phyloP scores from a whole-genome alignment of 2,113 vertebrate species.

The Gracilinanus agilis region DNA sequence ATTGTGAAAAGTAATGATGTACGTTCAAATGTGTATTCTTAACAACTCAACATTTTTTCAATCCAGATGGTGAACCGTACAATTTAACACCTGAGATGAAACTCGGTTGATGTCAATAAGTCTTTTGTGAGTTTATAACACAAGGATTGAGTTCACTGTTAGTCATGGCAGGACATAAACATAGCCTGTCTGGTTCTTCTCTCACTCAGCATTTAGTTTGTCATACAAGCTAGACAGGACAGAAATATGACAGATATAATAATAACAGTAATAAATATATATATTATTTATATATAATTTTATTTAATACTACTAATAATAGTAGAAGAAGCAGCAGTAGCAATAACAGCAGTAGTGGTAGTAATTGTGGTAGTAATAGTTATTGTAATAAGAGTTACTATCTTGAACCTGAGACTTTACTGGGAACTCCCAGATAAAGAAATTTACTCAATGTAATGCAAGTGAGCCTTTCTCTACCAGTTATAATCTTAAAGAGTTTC shows the following conservation, averaged over 20 bases:
- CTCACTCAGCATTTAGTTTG: neutral
- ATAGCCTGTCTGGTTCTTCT: neutral
- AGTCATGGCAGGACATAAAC: neutral
- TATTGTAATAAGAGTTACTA: neutral
- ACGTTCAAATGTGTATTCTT: neutral
- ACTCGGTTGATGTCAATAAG: neutral
- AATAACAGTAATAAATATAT: too few species aligned
- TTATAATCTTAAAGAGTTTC: neutral
- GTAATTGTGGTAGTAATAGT: neutral
- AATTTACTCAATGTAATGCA: neutral
- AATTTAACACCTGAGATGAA: neutral
- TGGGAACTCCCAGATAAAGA: neutral
- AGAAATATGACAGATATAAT: neutral
- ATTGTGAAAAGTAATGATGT: conserved; percentile 29
- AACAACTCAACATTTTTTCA: neutral
- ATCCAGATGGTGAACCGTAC: neutral
- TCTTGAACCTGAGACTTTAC: neutral
- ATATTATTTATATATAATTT: too few species aligned
- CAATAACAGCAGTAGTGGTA: too few species aligned
- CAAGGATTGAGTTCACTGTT: neutral
- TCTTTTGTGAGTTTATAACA: neutral
- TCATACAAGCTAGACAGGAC: neutral
- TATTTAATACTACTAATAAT: too few species aligned
- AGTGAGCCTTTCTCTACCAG: neutral
- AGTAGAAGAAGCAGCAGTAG: too few species aligned